Evolutionary conservation across 2,113 vertebrate species (phyloP).

Genomic region (Oreochromis tanganicae): DNA sequence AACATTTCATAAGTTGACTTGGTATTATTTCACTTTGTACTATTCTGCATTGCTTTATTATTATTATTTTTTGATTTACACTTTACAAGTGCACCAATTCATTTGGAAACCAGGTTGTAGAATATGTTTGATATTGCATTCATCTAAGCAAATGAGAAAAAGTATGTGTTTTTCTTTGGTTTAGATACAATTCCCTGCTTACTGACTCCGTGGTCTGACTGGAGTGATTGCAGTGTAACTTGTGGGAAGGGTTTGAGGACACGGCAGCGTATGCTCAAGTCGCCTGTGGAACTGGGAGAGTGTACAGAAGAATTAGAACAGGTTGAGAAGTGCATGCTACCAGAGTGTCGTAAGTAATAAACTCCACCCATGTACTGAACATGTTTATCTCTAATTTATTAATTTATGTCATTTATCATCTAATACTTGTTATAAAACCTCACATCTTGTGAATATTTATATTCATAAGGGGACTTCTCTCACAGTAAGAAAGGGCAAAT

Average conservation of each 20-base stretch:
- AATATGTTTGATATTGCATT: not conserved
- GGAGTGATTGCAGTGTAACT: conserved; percentile 97
- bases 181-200: conserved; percentile 96
- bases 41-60: not conserved
- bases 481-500: not conserved
- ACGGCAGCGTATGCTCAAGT: conserved; percentile 89
- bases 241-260: conserved; percentile 90
- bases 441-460: not conserved
- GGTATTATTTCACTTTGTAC: not conserved
- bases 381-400: not conserved
- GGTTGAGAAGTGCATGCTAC: conserved; percentile 96
- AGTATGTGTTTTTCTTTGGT: not conserved
- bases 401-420: not conserved
- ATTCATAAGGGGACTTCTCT: not conserved
- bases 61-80: not conserved
- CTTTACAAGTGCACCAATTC: not conserved
- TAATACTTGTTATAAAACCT: not conserved
- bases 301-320: conserved; percentile 96
- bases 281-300: conserved; percentile 91
- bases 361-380: not conserved
- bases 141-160: not conserved
- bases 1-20: not conserved
- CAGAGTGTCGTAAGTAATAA: conserved; percentile 89
- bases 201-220: conserved; percentile 92
- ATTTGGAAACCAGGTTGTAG: not conserved